Conservation (phyloP, 2,888 invertebrate genomes). For the Meteorus colon region DNA sequence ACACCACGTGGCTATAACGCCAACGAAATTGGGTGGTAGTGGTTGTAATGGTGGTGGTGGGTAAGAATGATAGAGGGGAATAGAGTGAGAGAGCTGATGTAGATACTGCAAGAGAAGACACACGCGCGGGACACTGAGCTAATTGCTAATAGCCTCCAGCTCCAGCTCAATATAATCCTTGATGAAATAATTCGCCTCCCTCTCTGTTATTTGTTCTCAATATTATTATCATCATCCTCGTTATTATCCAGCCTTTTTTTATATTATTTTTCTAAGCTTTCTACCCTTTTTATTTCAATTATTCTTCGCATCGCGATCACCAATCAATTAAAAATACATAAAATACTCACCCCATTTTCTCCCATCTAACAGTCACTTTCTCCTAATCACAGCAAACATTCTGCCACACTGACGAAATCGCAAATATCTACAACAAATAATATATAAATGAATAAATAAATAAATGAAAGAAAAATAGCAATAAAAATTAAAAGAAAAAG, state of each 20-base stretch:
- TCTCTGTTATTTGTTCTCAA: constrained; percentile 27
- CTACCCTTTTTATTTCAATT: not conserved
- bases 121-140: constrained; percentile 45
- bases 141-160: constrained; percentile 54
- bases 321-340: too few species aligned
- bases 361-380: too few species aligned
- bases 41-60: constrained; percentile 1
- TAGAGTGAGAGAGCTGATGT: constrained; percentile 34
- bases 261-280: not conserved
- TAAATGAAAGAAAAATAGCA: too few species aligned
- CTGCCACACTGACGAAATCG: too few species aligned
- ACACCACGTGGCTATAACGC: constrained; percentile 46
- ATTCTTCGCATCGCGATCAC: not conserved
- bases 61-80: constrained; percentile 29
- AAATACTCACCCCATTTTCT: too few species aligned
- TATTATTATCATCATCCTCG: too few species aligned
- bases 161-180: constrained; percentile 43
- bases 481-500: too few species aligned
- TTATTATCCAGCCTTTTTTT: constrained; percentile 8
- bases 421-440: too few species aligned
- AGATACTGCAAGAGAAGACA: constrained; percentile 19
- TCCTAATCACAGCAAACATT: too few species aligned
- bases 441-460: too few species aligned
- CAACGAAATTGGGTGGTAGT: constrained; percentile 20
- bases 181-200: constrained; percentile 50